A percentile compares a stretch with the other conserved stretches of the same genome.
phyloP scores from a whole-genome alignment of 2,888 invertebrate species.

The Rapana venosa region DNA sequence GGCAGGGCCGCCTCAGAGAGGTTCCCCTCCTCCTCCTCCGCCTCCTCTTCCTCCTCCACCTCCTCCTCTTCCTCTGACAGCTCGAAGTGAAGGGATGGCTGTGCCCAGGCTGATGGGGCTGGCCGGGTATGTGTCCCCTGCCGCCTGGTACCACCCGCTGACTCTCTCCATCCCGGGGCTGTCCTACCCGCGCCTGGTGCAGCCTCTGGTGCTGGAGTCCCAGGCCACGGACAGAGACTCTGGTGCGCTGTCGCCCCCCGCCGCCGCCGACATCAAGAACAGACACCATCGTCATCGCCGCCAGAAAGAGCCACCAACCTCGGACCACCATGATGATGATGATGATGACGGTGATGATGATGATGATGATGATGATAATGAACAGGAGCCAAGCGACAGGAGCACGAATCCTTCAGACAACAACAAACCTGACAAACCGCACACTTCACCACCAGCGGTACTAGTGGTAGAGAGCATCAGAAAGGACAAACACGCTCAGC shows the following conservation, averaged over 20 bases:
- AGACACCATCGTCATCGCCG: background rate
- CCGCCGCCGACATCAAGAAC: slow-evolving; percentile 43
- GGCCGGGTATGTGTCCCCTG: slow-evolving; percentile 40
- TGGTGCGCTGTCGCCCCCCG: slow-evolving; percentile 13
- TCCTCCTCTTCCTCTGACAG: background rate
- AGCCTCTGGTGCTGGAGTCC: slow-evolving; percentile 55
- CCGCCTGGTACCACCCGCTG: slow-evolving; percentile 54
- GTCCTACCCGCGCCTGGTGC: slow-evolving; percentile 70
- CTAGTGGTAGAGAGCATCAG: background rate
- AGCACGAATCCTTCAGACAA: too few species aligned
- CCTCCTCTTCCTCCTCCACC: background rate
- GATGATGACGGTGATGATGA: background rate
- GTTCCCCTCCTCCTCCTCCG: background rate
- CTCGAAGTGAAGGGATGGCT: background rate
- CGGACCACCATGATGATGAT: background rate
- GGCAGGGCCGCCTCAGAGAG: background rate
- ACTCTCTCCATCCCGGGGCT: slow-evolving; percentile 65
- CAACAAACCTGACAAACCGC: too few species aligned
- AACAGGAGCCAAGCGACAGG: background rate
- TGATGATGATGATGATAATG: background rate
- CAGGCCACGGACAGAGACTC: slow-evolving; percentile 17
- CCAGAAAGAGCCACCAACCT: too few species aligned
- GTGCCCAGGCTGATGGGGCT: slow-evolving; percentile 29
- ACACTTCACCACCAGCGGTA: too few species aligned
- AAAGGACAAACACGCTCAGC: background rate